A percentile compares a stretch with the other conserved stretches of the same genome.
phyloP scores from a whole-genome alignment of 2,888 invertebrate species.

The Athalia cordata region DNA sequence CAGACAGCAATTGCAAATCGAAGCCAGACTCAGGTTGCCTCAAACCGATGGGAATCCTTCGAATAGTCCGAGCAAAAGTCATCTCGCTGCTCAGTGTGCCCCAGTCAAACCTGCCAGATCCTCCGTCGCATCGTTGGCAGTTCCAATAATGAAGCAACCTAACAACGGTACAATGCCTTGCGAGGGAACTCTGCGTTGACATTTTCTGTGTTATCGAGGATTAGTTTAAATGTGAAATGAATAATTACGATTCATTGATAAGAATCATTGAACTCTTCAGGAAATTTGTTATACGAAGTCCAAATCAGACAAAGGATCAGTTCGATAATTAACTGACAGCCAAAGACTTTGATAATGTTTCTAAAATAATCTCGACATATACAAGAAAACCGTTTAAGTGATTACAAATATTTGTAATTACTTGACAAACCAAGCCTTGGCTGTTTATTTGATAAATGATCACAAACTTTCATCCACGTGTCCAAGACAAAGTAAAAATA shows the following conservation, averaged over 20 bases:
- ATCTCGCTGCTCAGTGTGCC: constrained; percentile 66
- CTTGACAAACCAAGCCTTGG: background rate
- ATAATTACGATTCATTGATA: background rate
- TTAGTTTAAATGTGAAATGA: constrained; percentile 16
- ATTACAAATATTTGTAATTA: too few species aligned
- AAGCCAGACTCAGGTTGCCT: constrained; percentile 55
- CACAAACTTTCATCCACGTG: background rate
- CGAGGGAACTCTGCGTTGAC: constrained; percentile 35
- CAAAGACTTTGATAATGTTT: background rate
- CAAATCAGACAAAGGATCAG: too few species aligned
- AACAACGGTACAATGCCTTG: constrained; percentile 18
- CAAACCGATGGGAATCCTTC: constrained; percentile 27
- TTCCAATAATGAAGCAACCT: constrained; percentile 62
- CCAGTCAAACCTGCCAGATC: constrained; percentile 64
- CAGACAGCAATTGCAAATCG: constrained; percentile 62
- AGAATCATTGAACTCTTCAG: too few species aligned
- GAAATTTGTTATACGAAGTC: too few species aligned
- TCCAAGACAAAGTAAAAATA: background rate
- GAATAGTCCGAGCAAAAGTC: constrained; percentile 56
- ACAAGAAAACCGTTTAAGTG: too few species aligned
- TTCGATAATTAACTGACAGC: background rate
- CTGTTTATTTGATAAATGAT: background rate
- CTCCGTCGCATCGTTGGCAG: constrained; percentile 60
- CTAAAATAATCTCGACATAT: too few species aligned
- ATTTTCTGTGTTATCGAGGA: background rate